A percentile compares a stretch with the other conserved stretches of the same genome.
These are phyloP conservation scores for Prunella fulvescens DNA, from an alignment of 2,113 vertebrate genomes.

Conservation along the genomic window DNA sequence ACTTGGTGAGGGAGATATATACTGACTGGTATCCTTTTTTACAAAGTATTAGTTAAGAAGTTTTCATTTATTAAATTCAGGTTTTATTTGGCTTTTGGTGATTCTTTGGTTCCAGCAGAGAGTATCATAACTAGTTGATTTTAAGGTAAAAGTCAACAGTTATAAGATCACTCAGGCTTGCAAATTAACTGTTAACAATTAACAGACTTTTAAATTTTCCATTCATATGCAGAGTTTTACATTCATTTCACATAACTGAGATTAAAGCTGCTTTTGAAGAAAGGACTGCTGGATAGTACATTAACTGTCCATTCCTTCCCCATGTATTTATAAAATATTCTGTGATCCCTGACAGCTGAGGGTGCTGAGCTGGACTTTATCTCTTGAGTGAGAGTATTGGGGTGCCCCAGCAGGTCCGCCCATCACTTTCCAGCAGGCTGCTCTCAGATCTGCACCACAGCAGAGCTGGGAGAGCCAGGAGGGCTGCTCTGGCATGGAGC, in stretches of 20 bases:
- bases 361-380: neutral
- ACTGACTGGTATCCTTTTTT: neutral
- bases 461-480: neutral
- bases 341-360: neutral
- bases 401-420: rapidly evolving
- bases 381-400: rapidly evolving
- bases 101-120: neutral
- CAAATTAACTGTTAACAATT: neutral
- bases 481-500: neutral
- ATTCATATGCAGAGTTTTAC: neutral
- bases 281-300: neutral
- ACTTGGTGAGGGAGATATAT: neutral
- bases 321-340: neutral
- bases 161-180: neutral
- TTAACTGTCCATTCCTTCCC: neutral
- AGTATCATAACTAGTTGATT: neutral
- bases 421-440: neutral
- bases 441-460: neutral
- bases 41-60: neutral
- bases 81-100: neutral
- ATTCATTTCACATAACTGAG: neutral
- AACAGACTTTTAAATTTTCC: neutral
- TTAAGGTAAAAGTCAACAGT: neutral
- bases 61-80: neutral
- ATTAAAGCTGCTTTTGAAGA: neutral